phyloP scores from a whole-genome alignment of 2,113 vertebrate genomes.

The Carettochelys insculpta region DNA sequence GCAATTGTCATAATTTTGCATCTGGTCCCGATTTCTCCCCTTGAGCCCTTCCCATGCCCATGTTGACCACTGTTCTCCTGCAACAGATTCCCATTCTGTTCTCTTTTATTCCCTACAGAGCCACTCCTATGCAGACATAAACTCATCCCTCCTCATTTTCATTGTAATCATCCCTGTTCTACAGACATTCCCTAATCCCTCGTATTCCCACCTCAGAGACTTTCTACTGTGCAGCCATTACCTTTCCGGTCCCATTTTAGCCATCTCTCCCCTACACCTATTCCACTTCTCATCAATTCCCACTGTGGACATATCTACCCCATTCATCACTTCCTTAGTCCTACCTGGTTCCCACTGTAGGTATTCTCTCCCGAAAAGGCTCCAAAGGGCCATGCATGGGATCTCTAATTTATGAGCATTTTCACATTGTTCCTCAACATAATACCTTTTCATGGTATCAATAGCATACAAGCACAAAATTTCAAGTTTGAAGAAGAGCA shows the following conservation, averaged over 20 bases:
- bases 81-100: neutral
- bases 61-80: neutral
- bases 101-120: neutral
- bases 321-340: neutral
- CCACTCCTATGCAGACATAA: neutral
- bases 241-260: neutral
- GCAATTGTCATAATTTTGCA: neutral
- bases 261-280: neutral
- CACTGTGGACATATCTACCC: neutral
- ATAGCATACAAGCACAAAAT: neutral
- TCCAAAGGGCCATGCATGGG: neutral
- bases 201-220: neutral
- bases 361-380: neutral
- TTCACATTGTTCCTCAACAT: neutral
- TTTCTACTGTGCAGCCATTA: neutral
- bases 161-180: neutral
- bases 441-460: neutral
- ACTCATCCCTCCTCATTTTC: accelerated
- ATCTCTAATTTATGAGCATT: neutral
- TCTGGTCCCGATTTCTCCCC: neutral
- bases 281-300: neutral
- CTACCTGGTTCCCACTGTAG: neutral
- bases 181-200: neutral
- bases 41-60: neutral
- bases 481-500: too few species aligned